Evolutionary conservation across 2,888 invertebrate species (phyloP).

Genomic region (Stictocephala bisonia): DNA sequence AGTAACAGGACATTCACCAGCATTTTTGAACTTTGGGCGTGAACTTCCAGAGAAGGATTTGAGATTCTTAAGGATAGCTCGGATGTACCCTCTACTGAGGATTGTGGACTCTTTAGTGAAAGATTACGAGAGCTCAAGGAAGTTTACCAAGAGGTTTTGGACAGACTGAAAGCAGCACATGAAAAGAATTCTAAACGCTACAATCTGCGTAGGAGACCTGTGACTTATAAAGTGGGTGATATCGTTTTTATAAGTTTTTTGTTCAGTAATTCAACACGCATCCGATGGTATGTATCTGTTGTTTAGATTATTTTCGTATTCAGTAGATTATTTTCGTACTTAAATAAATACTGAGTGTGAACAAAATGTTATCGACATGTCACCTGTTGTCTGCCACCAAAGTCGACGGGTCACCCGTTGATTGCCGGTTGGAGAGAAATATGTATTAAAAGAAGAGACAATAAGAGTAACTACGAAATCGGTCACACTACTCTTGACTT

Average conservation of each 20-base stretch:
- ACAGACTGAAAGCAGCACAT: not conserved
- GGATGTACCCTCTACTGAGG: conserved; percentile 47
- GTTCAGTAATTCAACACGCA: not conserved
- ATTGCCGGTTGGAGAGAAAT: too few relatives aligned
- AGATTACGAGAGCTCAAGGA: not conserved
- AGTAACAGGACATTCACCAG: not conserved
- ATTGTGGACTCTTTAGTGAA: not conserved
- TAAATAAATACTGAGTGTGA: not conserved
- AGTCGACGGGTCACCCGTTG: too few relatives aligned
- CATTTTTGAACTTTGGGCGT: not conserved
- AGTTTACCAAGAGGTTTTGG: not conserved
- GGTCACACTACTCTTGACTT: too few relatives aligned
- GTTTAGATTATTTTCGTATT: not conserved
- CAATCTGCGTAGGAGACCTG: conserved; percentile 33
- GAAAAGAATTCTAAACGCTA: too few relatives aligned
- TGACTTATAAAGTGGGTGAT: not conserved
- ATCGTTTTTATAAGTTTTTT: conserved; percentile 7
- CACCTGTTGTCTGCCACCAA: too few relatives aligned
- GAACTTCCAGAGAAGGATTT: not conserved
- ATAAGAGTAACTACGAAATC: too few relatives aligned
- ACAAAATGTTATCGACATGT: too few relatives aligned
- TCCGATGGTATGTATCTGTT: not conserved
- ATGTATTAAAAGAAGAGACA: too few relatives aligned
- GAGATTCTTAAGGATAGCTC: conserved; percentile 25
- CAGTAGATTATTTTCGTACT: not conserved